Evolutionary conservation across 2,888 invertebrate genomes (phyloP), one percentile per base, ranked within the genome.

Genomic region (Oscheius sp.): DNA sequence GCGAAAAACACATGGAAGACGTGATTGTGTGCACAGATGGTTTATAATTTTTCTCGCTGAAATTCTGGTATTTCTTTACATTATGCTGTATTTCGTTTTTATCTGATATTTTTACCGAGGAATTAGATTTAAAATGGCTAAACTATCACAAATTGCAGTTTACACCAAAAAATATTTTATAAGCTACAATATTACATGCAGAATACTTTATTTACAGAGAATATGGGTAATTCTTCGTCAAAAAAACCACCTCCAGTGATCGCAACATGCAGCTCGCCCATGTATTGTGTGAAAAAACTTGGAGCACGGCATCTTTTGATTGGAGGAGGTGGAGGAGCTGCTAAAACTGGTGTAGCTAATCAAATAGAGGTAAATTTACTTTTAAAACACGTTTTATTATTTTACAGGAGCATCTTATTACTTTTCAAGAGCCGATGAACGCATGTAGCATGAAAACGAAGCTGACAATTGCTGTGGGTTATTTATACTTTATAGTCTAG

Each of bases 311-410:
- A 85, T 89, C 92, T 97, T 83, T 89, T 98, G 73, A 94, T 98
- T 55, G 96, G 94, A 74, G 98, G 97, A 65, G 97, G 97, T 65
- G 98, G 97, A 72, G 97, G 98, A 69, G 92, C 94, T 39, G 92
- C 96, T 17, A 96, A 95, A 88, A 96, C 96, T 52, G 98, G 98
- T 65, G 93, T 98, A 67, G 92, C 93, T 39, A 98, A 98, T 90
- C 94, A 95, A 87, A 94, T 98, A 89, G 96, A 85, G 70, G 82
- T 83, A n/a, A 10, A 31, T 29, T 25, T n/a, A 12, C 31, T 55
- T 6, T 3, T 23, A 27, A 27, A 3, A n/a, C 1, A n/a, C 34
- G 31, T 45, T 17, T 1, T 3, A 5, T 46, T 57, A 46, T 27
- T 31, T 2, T 34, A 29, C 45, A 29, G 42, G 25, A 45, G 25